Evolutionary conservation across 1,140 invertebrate species (phyloP), one percentile per base, ranked within the genome.

Genomic region (Papilio dardanus): DNA sequence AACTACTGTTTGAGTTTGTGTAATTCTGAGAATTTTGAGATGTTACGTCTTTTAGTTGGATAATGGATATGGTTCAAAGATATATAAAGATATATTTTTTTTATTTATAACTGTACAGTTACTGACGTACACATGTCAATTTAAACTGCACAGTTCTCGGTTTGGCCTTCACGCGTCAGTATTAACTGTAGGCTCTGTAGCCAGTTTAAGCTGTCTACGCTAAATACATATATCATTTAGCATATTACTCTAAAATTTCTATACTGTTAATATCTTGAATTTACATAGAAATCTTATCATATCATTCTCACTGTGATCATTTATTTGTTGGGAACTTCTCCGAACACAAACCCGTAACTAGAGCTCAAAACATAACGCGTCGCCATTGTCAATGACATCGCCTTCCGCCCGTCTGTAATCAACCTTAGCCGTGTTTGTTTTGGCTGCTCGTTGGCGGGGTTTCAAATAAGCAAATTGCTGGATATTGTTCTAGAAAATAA

Each of bases 401-500:
- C 42, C 37, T 14, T 65, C 67, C 50, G 75, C 37, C 67, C 67
- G 69, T 71, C 5, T 31, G 40, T 50, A 37, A 19, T 40, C 67
- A 37, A 42, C 67, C 67, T 28, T 42, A 69, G 30, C 21, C 4
- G 37, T 42, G 33, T 71, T 71, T 71, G 69, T 71, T 71, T 71
- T 50, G 40, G 37, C 37, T 71, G 40, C 69, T 31, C 21, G 33
- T 76, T 76, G 75, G 75, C 75, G 35, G 14, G 31, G 35, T 50
- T 71, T 76, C 75, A 76, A 76, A 69, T 76, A 76, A 76, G 69
- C 75, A 76, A 50, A 71, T 71, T 62, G 21, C 58, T 71, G 54
- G 67, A n/a, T 71, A 71, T 76, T 76, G 75, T 71, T 76, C 46
- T 71, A 69, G 67, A 66, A 76, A 73, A 54, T 75, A 76, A 71